Evolutionary conservation across 1,140 invertebrate species (phyloP), one percentile per base, ranked within the genome.

Genomic region (Planococcus citri): DNA sequence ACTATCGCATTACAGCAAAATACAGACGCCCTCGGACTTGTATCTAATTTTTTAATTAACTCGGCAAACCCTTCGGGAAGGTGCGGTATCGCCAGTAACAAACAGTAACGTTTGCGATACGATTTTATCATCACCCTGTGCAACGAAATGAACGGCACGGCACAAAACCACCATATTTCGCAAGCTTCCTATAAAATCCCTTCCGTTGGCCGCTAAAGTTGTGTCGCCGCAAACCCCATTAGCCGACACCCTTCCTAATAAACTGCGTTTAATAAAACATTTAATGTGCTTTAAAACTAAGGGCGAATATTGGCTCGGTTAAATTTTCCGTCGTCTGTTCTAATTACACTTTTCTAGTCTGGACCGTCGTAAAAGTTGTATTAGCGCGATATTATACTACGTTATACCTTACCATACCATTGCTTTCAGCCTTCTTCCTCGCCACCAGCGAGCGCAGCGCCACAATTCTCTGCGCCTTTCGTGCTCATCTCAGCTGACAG

Each of bases 291-390:
- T 64, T 64, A 64, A 25, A 27, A 64, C 21, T 24, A 64, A 64
- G 60, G 60, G 60, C 25, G 60, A 64, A 64, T 64, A 64, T 64
- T 64, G 60, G 60, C 60, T 64, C 60, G 60, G 22, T 64, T 64
- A 27, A 64, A 64, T 64, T 64, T 64, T 64, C 60, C 60, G 25
- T 64, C 60, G 60, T 64, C 60, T 64, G 25, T 27, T 64, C 60
- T 64, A 64, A 64, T 64, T 64, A 64, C 60, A 64, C 60, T 64
- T 64, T 64, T 64, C 60, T 64, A 64, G 60, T 64, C 60, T 64
- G 21, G 60, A 64, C 60, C 20, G 60, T 64, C 60, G 60, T 64
- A 64, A 64, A 64, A 64, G 60, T 64, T 64, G 60, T 64, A 64
- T 27, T 64, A 64, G 25, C 60, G 60, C 60, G 60, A 64, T 25